phyloP scores from a whole-genome alignment of 2,797 vertebrate species.

The Enoplosus armatus region DNA sequence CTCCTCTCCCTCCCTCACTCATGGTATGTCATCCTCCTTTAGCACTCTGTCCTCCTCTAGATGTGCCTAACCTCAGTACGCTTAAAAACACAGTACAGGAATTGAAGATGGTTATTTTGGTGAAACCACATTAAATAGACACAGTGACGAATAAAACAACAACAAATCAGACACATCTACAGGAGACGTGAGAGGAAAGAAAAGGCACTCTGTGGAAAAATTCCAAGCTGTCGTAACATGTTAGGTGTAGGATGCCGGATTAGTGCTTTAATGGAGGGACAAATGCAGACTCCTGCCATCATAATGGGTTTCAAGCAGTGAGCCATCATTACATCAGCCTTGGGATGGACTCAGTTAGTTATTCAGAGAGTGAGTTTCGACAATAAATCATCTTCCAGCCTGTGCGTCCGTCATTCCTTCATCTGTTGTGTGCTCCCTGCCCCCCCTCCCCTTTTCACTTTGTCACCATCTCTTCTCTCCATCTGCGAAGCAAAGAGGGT shows the following conservation, averaged over 20 bases:
- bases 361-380: slow-evolving; percentile 57
- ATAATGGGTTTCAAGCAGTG: slow-evolving; percentile 66
- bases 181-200: slow-evolving; percentile 48
- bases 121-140: slow-evolving; percentile 20
- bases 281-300: slow-evolving; percentile 61
- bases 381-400: slow-evolving; percentile 65
- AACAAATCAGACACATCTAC: slow-evolving; percentile 48
- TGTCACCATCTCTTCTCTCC: slow-evolving; percentile 65
- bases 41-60: slow-evolving; percentile 7
- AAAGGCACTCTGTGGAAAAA: slow-evolving; percentile 63
- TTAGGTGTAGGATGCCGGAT: slow-evolving; percentile 75
- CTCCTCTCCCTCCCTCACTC: slow-evolving; percentile 25
- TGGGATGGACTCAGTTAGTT: slow-evolving; percentile 52
- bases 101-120: slow-evolving; percentile 11
- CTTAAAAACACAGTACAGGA: slow-evolving; percentile 7
- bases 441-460: slow-evolving; percentile 60
- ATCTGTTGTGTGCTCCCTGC: slow-evolving; percentile 65
- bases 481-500: slow-evolving; percentile 53
- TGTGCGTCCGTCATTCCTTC: slow-evolving; percentile 63
- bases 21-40: slow-evolving; percentile 4
- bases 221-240: slow-evolving; percentile 71
- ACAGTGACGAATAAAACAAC: slow-evolving; percentile 28
- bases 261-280: slow-evolving; percentile 64
- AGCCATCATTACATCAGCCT: slow-evolving; percentile 58
- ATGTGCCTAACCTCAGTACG: neutral